These are phyloP conservation scores for Heliconius congener DNA, from an alignment of 1,140 invertebrate species.

Conservation along the genomic window DNA sequence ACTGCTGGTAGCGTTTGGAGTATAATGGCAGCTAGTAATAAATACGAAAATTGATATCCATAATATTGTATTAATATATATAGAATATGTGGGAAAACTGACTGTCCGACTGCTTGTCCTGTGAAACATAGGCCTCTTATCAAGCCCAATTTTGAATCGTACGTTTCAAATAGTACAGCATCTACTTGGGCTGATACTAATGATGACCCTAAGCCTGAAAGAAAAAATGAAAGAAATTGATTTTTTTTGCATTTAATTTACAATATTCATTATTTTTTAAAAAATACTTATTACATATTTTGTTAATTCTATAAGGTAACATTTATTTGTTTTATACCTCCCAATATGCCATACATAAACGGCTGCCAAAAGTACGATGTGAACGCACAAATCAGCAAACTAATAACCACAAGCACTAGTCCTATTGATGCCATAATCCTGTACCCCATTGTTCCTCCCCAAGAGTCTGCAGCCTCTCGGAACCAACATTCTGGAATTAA, in stretches of 20 bases:
- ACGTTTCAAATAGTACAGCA: conserved; percentile 73
- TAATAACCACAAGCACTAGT: conserved; percentile 52
- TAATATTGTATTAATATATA: conserved; percentile 67
- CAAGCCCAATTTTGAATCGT: conserved; percentile 63
- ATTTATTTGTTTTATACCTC: conserved; percentile 51
- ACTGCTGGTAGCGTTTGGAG: conserved; percentile 72
- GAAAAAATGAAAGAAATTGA: neutral
- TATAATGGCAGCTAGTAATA: conserved; percentile 66
- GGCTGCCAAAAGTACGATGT: conserved; percentile 55
- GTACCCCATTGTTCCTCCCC: conserved; percentile 64
- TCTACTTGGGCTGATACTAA: conserved; percentile 75
- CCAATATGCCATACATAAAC: conserved; percentile 64
- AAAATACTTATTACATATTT: too few species aligned
- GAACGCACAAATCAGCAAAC: conserved; percentile 60
- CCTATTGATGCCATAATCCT: conserved; percentile 68
- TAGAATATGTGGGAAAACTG: conserved; percentile 72
- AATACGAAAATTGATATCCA: conserved; percentile 62
- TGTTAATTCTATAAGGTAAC: too few species aligned
- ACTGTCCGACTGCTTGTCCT: conserved; percentile 72
- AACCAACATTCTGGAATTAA: conserved; percentile 75
- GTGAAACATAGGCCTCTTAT: conserved; percentile 63
- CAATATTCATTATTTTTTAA: too few species aligned
- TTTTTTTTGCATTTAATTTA: neutral
- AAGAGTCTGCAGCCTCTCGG: conserved; percentile 75
- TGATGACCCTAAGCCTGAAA: conserved; percentile 75